Percentiles rank a stretch among this genome's conserved stretches.
Conservation (phyloP, 2,888 invertebrate genomes). For the Euphydryas editha region DNA sequence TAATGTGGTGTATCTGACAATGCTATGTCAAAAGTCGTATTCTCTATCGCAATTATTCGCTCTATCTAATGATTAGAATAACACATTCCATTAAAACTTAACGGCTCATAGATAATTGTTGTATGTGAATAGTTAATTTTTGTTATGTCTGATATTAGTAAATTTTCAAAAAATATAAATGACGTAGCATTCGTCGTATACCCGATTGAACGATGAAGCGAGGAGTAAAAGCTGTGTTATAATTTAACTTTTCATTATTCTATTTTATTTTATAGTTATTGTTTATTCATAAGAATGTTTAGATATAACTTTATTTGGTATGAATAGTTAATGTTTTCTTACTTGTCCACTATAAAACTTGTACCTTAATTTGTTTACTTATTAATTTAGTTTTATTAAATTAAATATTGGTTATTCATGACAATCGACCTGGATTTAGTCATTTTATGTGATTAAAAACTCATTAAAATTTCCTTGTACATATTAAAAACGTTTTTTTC, state of each 20-base stretch:
- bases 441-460: slow-evolving; percentile 50
- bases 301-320: slow-evolving; percentile 82
- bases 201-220: slow-evolving; percentile 64
- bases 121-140: slow-evolving; percentile 55
- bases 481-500: slow-evolving; percentile 57
- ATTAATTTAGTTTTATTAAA: slow-evolving; percentile 72
- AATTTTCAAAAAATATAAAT: slow-evolving; percentile 30
- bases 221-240: slow-evolving; percentile 81
- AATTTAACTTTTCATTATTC: slow-evolving; percentile 82
- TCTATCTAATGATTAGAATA: slow-evolving; percentile 48
- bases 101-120: slow-evolving; percentile 64
- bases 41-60: slow-evolving; percentile 41
- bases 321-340: slow-evolving; percentile 76
- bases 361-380: slow-evolving; percentile 80
- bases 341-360: slow-evolving; percentile 73
- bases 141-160: slow-evolving; percentile 37
- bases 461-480: slow-evolving; percentile 58
- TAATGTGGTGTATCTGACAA: slow-evolving; percentile 67
- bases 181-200: slow-evolving; percentile 73
- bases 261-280: slow-evolving; percentile 83
- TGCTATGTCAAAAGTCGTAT: slow-evolving; percentile 68
- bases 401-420: slow-evolving; percentile 80
- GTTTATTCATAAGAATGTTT: slow-evolving; percentile 80
- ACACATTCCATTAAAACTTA: slow-evolving; percentile 79
- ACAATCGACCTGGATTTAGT: slow-evolving; percentile 65